Conservation (phyloP, 2,888 invertebrate genomes). For the Troides aeacus region DNA sequence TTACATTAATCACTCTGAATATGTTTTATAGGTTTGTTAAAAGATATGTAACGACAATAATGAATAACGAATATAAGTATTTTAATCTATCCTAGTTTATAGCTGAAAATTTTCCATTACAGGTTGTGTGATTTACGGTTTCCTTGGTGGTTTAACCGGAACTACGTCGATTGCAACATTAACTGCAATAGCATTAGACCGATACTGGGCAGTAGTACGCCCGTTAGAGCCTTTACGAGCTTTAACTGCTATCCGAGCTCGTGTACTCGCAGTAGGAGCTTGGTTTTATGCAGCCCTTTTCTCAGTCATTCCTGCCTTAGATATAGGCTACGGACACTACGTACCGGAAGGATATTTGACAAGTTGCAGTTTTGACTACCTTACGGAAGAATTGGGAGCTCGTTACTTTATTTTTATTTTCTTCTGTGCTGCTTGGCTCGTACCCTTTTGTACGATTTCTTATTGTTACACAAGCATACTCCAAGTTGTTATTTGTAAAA, state of each 20-base stretch:
- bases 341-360: conserved; percentile 92
- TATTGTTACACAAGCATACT: conserved; percentile 87
- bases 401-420: conserved; percentile 86
- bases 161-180: conserved; percentile 90
- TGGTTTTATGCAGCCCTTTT: conserved; percentile 88
- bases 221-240: conserved; percentile 85
- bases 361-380: conserved; percentile 92
- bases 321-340: conserved; percentile 86
- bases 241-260: conserved; percentile 81
- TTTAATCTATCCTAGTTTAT: not conserved
- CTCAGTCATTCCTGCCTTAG: conserved; percentile 84
- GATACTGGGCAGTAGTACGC: conserved; percentile 89
- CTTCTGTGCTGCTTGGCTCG: conserved; percentile 87
- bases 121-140: conserved; percentile 90
- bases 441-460: conserved; percentile 85
- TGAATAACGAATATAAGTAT: too few relatives aligned
- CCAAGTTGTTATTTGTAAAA: conserved; percentile 80
- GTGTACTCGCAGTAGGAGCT: conserved; percentile 80
- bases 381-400: conserved; percentile 81
- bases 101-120: conserved; percentile 42
- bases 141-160: conserved; percentile 89
- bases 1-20: too few relatives aligned
- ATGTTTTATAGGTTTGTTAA: too few relatives aligned
- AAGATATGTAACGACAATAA: too few relatives aligned
- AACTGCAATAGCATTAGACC: conserved; percentile 89